phyloP scores from a whole-genome alignment of 2,888 invertebrate species.

The Tuberolachnus salignus region DNA sequence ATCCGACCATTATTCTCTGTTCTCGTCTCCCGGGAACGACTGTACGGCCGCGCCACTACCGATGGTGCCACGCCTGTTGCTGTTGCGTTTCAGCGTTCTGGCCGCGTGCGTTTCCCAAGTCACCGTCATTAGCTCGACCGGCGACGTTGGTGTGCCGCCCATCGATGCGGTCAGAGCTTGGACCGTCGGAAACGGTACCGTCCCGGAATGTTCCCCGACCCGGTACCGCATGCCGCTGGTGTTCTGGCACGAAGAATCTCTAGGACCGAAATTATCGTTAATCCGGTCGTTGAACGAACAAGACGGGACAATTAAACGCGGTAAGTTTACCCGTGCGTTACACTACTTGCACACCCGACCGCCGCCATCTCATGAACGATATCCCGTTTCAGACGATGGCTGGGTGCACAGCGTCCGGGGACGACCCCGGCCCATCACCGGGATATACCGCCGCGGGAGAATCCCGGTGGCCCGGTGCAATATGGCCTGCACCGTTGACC shows the following conservation, averaged over 20 bases:
- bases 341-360: too few relatives aligned
- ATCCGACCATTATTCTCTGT: slow-evolving; percentile 6
- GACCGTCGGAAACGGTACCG: slow-evolving; percentile 2
- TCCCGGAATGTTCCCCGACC: slow-evolving; percentile 5
- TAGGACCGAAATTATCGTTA: slow-evolving; percentile 16
- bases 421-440: too few relatives aligned
- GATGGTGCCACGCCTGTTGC: slow-evolving; percentile 11
- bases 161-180: slow-evolving; percentile 35
- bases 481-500: too few relatives aligned
- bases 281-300: slow-evolving; percentile 22
- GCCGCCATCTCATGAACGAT: too few relatives aligned
- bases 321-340: not conserved
- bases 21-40: not conserved
- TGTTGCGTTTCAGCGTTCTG: not conserved
- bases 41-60: not conserved
- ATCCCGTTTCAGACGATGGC: too few relatives aligned
- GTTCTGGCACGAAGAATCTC: slow-evolving; percentile 26
- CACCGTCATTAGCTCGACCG: not conserved
- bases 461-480: too few relatives aligned
- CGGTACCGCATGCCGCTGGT: slow-evolving; percentile 31
- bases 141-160: not conserved
- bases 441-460: too few relatives aligned
- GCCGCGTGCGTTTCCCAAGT: not conserved
- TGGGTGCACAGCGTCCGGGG: too few relatives aligned
- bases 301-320: slow-evolving; percentile 14